Evolutionary conservation across 2,797 vertebrate genomes (phyloP), one percentile per base, ranked within the genome.

Genomic region (Acrocephalus scirpaceus): DNA sequence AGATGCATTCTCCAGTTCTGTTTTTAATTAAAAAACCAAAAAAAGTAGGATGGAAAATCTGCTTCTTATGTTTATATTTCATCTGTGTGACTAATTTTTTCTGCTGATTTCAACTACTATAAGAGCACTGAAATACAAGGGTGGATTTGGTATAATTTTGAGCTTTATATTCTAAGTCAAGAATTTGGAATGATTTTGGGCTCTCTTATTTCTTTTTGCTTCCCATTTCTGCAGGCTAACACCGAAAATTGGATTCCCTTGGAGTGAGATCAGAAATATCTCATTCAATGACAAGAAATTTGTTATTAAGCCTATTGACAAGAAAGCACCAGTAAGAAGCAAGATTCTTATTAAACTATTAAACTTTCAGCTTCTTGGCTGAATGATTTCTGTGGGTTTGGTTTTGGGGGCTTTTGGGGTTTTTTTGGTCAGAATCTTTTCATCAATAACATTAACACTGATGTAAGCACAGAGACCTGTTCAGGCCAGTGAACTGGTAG

Each of bases 231-330:
- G 85, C 96, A 99, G 99, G 97, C 98, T 99, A 98, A 99, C 99
- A 7, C 99, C 99, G 2, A 99, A 99, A 98, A 99, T 99, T 94
- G 99, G 99, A 77, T 99, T 99, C 95, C 99, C 99, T 25, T 99
- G 99, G 99, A 99, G 99, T 88, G 99, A 99, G 98, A 99, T 99
- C 97, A 98, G 99, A 82, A 99, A 99, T 96, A 99, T 99, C 95
- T 99, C 99, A 92, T 99, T 99, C 97, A 99, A 99, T 29, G 99
- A 99, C 97, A 99, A 99, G 99, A 99, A 99, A 97, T 99, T 99
- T 97, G 99, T 99, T 95, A 99, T 99, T 92, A 36, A 60, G 25
- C 58, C 58, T 60, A 60, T 60, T 60, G 58, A 60, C 58, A 60
- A 60, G 58, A 60, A 60, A 98, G 98, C 99, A 25, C 99, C 99